Evolutionary conservation across 2,888 invertebrate genomes (phyloP).

Genomic region (Drosophila hamatofila): DNA sequence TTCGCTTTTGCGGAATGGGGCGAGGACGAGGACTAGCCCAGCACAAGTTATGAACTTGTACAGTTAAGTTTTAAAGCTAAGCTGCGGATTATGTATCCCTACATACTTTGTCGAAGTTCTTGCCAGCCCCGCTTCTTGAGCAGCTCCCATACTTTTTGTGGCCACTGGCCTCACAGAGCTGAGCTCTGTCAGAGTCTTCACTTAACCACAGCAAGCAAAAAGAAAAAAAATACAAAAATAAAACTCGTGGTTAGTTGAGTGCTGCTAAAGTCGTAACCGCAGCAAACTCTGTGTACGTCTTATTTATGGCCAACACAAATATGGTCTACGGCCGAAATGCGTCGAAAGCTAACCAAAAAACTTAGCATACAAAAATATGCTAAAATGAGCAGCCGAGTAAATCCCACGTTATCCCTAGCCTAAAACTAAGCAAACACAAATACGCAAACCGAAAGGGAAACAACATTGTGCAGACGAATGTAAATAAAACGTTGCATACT

Average conservation of each 20-base stretch:
- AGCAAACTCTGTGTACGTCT: constrained; percentile 48
- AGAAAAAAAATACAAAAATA: neutral
- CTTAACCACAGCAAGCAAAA: constrained; percentile 8
- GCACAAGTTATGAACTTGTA: constrained; percentile 76
- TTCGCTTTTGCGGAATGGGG: constrained; percentile 10
- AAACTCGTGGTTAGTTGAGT: constrained; percentile 38
- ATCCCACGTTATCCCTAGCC: constrained; percentile 58
- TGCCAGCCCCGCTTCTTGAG: constrained; percentile 23
- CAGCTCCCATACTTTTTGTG: constrained; percentile 37
- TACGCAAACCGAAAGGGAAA: constrained; percentile 31
- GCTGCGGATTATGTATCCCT: constrained; percentile 74
- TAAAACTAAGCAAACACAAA: constrained; percentile 62
- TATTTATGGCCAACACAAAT: constrained; percentile 59
- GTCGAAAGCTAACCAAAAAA: constrained; percentile 53
- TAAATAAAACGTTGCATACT: constrained; percentile 42
- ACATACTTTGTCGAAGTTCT: constrained; percentile 72
- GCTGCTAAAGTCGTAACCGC: constrained; percentile 45
- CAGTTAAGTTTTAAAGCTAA: constrained; percentile 80
- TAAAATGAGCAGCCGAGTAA: constrained; percentile 29
- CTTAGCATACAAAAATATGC: constrained; percentile 62
- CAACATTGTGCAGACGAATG: constrained; percentile 27
- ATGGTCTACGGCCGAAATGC: constrained; percentile 50
- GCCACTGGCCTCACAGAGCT: constrained; percentile 29
- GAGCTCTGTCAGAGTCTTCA: constrained; percentile 16
- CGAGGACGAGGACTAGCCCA: constrained; percentile 1